Percentiles rank a stretch among this genome's conserved stretches.
These are phyloP conservation scores for Psammodynastes pulverulentus DNA, from an alignment of 2,113 vertebrate genomes.

Conservation along the genomic window DNA sequence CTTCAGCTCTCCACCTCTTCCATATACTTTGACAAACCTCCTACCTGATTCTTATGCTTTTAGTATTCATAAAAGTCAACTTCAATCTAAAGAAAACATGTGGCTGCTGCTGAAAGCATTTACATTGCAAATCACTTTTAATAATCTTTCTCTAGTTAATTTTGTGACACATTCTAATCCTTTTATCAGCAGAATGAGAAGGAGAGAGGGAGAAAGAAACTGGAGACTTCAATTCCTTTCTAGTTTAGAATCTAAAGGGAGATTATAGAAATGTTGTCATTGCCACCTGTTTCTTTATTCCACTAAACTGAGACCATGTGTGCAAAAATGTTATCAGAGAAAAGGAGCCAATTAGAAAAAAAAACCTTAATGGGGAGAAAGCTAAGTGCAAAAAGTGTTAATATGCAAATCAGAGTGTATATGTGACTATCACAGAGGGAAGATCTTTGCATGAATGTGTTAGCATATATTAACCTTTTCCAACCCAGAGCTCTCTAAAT, in stretches of 20 bases:
- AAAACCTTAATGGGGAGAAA: neutral
- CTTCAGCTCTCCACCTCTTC: neutral
- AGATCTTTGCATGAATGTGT: neutral
- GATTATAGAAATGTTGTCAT: accelerated
- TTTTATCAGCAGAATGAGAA: conserved; percentile 37
- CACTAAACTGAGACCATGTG: neutral
- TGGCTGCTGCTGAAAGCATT: conserved; percentile 57
- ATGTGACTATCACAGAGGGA: neutral
- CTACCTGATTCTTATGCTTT: conserved; percentile 36
- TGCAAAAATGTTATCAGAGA: conserved; percentile 5
- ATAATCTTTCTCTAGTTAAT: conserved; percentile 57
- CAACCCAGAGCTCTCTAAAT: neutral
- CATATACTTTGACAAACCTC: conserved; percentile 19
- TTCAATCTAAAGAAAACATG: conserved; percentile 51
- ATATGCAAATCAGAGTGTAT: neutral
- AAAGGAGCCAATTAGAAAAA: neutral
- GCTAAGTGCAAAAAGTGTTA: neutral
- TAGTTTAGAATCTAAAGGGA: neutral
- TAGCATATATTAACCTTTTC: neutral
- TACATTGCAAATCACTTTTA: conserved; percentile 65
- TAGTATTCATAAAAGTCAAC: conserved; percentile 58
- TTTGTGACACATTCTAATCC: conserved; percentile 55
- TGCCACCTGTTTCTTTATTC: neutral
- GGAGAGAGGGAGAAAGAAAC: neutral
- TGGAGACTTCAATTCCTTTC: neutral